Conservation (phyloP, 2,888 invertebrate genomes). For the Diogma glabrata region DNA sequence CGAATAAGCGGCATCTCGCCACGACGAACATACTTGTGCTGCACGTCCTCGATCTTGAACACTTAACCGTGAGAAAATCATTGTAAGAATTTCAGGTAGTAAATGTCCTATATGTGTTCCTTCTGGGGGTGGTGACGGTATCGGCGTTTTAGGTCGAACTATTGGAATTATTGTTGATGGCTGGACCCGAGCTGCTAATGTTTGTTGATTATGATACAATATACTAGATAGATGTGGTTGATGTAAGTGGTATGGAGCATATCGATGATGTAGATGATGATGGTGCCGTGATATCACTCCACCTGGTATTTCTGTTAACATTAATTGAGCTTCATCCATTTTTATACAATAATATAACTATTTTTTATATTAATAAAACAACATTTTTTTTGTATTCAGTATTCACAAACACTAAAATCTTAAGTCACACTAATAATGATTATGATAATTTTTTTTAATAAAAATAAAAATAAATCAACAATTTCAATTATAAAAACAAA, state of each 20-base stretch:
- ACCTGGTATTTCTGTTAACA: constrained; percentile 35
- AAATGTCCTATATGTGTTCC: constrained; percentile 74
- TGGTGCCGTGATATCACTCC: constrained; percentile 23
- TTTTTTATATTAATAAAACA: no score
- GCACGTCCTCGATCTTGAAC: constrained; percentile 81
- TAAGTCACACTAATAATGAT: no score
- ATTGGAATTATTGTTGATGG: constrained; percentile 33
- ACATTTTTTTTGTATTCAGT: no score
- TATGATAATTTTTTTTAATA: no score
- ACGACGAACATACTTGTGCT: constrained; percentile 78
- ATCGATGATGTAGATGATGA: constrained; percentile 32
- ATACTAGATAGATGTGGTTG: constrained; percentile 42
- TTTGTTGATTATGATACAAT: not conserved
- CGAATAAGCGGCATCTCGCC: constrained; percentile 88
- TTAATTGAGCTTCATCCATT: constrained; percentile 20
- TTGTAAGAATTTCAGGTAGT: constrained; percentile 84
- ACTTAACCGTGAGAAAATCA: constrained; percentile 82
- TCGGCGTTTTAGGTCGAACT: constrained; percentile 23
- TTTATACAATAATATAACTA: no score
- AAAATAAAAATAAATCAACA: no score
- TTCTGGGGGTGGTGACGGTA: constrained; percentile 40
- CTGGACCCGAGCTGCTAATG: constrained; percentile 22
- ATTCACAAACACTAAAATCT: no score
- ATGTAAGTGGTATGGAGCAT: constrained; percentile 53
- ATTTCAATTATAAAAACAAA: no score